Percentiles rank a stretch among this genome's conserved stretches.
These are phyloP conservation scores for Echeneis naucrates DNA, from an alignment of 2,797 vertebrate genomes.

Conservation along the genomic window DNA sequence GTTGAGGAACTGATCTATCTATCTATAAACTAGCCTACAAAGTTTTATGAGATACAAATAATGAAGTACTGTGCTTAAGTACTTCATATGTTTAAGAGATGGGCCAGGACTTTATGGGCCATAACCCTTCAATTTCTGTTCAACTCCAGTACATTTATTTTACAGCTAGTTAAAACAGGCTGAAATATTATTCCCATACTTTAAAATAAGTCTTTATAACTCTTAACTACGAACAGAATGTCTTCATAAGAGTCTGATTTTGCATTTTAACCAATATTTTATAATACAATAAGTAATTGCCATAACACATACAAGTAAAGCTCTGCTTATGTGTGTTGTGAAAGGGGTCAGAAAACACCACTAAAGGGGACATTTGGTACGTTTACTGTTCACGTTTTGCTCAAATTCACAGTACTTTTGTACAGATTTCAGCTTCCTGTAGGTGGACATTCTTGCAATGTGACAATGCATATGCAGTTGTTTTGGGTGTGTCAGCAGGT, in stretches of 20 bases:
- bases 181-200: not conserved
- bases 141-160: not conserved
- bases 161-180: not conserved
- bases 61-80: no score
- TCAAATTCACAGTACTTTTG: not conserved
- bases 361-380: no score
- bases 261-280: not conserved
- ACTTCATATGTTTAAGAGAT: no score
- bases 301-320: no score
- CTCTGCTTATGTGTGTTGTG: no score
- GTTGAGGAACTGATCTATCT: no score
- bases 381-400: not conserved
- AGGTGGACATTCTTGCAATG: not conserved
- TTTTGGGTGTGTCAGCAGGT: conserved; percentile 22
- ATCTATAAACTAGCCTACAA: no score
- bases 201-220: not conserved
- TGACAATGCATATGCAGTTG: no score
- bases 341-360: no score
- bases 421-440: not conserved
- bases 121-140: not conserved
- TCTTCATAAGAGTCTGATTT: not conserved
- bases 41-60: no score
- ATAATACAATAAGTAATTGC: not conserved
- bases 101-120: no score
- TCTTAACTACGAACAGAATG: not conserved